Evolutionary conservation across 2,113 vertebrate genomes (phyloP).

Genomic region (Candoia aspera): DNA sequence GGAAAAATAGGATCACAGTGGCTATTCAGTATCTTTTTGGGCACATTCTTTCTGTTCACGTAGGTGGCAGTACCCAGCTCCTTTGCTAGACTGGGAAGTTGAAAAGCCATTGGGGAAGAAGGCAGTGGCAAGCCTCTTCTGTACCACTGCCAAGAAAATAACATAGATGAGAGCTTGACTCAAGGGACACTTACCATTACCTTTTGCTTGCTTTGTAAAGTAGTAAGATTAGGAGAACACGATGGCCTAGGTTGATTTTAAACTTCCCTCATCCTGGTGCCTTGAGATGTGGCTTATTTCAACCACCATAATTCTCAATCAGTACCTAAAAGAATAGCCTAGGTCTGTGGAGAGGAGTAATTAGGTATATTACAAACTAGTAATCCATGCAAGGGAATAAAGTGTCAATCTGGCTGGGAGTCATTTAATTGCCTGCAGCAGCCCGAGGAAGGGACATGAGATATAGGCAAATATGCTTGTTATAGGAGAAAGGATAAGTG

Average conservation of each 20-base stretch:
- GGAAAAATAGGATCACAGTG: neutral
- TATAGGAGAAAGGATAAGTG: neutral
- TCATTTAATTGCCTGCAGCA: neutral
- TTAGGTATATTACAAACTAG: neutral
- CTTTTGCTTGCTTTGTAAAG: neutral
- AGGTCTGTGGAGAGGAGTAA: no score
- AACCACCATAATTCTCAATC: neutral
- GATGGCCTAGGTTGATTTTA: neutral
- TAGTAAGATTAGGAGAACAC: neutral
- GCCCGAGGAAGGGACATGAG: accelerated
- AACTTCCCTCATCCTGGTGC: neutral
- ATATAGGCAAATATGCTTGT: neutral
- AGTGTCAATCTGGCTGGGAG: neutral
- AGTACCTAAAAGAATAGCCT: neutral
- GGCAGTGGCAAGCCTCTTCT: neutral
- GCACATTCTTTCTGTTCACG: neutral
- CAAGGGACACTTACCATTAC: neutral
- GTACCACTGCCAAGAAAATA: neutral
- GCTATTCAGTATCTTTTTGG: neutral
- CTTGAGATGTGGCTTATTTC: neutral
- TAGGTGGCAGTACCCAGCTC: neutral
- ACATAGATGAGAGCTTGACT: neutral
- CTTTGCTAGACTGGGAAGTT: neutral
- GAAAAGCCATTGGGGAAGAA: neutral
- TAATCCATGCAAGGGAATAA: neutral